phyloP scores from a whole-genome alignment of 2,113 vertebrate species.

The Athene cunicularia region DNA sequence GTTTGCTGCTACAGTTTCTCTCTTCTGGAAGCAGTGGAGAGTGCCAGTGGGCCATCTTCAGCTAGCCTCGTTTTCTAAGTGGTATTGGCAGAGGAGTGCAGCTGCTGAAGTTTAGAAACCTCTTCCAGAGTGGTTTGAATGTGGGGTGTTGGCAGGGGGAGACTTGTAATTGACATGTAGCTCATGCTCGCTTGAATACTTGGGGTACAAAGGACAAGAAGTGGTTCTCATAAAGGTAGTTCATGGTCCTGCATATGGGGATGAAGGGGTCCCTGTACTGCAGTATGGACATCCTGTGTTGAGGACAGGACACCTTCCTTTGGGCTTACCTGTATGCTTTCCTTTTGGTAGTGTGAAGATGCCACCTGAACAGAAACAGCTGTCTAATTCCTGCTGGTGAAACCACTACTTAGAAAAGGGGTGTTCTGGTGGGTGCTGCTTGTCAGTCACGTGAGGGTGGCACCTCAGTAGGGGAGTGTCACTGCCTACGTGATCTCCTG shows the following conservation, averaged over 20 bases:
- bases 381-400: neutral
- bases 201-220: neutral
- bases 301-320: neutral
- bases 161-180: neutral
- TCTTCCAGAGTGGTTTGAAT: neutral
- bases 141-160: neutral
- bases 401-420: neutral
- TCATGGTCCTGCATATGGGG: neutral
- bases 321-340: neutral
- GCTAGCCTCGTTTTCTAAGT: rapidly evolving
- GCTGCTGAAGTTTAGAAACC: neutral
- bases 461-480: neutral
- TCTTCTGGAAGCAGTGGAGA: neutral
- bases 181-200: neutral
- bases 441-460: rapidly evolving
- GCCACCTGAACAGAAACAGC: neutral
- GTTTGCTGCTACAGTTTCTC: neutral
- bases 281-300: neutral
- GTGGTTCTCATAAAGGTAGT: neutral
- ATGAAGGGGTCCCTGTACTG: neutral
- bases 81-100: neutral
- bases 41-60: neutral
- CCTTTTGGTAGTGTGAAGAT: neutral
- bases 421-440: neutral
- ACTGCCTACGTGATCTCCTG: neutral